Conservation (phyloP, 2,797 vertebrate species). For the Galago senegalensis region DNA sequence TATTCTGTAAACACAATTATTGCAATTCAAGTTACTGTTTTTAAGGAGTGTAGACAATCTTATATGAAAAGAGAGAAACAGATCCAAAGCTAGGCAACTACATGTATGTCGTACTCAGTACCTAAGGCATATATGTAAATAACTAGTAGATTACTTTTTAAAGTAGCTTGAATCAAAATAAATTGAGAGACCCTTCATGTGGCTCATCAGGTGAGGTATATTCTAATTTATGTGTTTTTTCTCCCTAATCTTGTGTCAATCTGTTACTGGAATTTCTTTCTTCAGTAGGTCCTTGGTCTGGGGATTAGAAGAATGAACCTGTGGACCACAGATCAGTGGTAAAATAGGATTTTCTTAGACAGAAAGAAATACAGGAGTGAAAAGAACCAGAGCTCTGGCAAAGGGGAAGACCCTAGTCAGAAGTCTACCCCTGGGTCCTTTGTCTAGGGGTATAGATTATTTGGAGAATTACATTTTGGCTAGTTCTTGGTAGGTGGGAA, state of each 20-base stretch:
- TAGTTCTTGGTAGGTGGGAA: too few species aligned
- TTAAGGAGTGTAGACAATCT: background rate
- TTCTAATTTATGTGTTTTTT: background rate
- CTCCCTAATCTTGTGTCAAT: background rate
- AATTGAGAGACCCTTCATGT: background rate
- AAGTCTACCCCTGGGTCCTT: too few species aligned
- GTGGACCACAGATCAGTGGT: too few species aligned
- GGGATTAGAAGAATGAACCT: too few species aligned
- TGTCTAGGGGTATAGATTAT: too few species aligned
- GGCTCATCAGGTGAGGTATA: background rate
- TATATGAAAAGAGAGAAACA: conserved; percentile 34
- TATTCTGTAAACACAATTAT: conserved; percentile 27
- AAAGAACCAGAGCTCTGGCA: too few species aligned
- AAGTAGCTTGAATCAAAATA: background rate
- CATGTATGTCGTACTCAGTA: background rate
- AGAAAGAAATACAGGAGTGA: too few species aligned
- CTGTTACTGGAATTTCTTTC: too few species aligned
- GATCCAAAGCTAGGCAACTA: conserved; percentile 5
- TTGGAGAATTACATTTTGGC: too few species aligned
- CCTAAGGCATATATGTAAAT: background rate
- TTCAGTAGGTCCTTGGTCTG: too few species aligned
- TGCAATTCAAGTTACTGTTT: conserved; percentile 52
- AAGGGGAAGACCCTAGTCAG: too few species aligned
- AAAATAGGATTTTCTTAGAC: too few species aligned
- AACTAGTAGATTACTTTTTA: background rate